Conservation (phyloP, 2,113 vertebrate species). For the Paratilapia polleni region DNA sequence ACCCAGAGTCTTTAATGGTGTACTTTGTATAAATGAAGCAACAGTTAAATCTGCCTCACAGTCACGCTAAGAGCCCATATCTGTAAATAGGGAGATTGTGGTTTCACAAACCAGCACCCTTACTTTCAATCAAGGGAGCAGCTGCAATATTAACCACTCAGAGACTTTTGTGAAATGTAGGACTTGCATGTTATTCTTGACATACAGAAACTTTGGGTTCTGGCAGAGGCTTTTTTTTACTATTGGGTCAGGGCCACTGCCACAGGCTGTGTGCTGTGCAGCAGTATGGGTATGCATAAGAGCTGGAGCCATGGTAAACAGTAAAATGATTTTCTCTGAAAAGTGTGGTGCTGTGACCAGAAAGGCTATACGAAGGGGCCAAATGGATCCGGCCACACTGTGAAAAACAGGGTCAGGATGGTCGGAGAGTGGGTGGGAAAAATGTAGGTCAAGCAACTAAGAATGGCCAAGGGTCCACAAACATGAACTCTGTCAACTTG, state of each 20-base stretch:
- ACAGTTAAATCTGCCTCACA: conserved; percentile 66
- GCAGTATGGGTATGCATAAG: conserved; percentile 50
- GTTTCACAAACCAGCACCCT: conserved; percentile 56
- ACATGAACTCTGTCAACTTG: conserved; percentile 69
- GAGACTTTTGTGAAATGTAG: conserved; percentile 55
- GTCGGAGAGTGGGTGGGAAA: conserved; percentile 58
- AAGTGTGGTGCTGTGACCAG: conserved; percentile 46
- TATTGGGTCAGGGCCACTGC: conserved; percentile 26
- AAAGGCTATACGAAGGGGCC: conserved; percentile 59
- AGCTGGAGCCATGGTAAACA: conserved; percentile 71
- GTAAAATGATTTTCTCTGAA: conserved; percentile 51
- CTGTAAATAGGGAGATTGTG: conserved; percentile 73
- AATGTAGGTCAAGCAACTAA: conserved; percentile 77
- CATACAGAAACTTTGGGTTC: conserved; percentile 60
- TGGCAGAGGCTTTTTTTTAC: conserved; percentile 69
- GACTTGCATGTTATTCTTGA: conserved; percentile 69
- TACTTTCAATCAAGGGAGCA: conserved; percentile 58
- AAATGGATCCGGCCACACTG: conserved; percentile 69
- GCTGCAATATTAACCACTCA: conserved; percentile 73
- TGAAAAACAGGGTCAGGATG: conserved; percentile 72
- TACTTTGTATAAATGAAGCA: conserved; percentile 73
- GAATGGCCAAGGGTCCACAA: conserved; percentile 60
- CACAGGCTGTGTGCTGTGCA: conserved; percentile 44
- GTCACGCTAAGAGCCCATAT: conserved; percentile 70
- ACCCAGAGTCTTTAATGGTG: conserved; percentile 72